A percentile compares a stretch with the other conserved stretches of the same genome.
phyloP scores from a whole-genome alignment of 2,888 invertebrate genomes.

The Cepaea hortensis region DNA sequence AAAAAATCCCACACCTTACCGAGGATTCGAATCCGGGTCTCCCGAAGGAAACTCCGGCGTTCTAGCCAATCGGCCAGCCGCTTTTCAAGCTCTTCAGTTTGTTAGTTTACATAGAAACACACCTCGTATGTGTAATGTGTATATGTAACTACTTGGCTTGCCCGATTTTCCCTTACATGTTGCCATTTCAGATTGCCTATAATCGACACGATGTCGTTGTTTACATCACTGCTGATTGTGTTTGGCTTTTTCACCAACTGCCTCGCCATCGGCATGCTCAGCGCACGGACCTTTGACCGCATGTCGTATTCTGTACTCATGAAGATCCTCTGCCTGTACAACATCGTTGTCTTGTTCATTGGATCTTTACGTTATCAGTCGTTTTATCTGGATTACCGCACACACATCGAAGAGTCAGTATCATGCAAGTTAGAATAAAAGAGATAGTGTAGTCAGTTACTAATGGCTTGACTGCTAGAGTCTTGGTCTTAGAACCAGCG shows the following conservation, averaged over 20 bases:
- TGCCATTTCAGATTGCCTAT: background rate
- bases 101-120: no score
- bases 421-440: background rate
- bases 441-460: no score
- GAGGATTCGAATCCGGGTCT: no score
- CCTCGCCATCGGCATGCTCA: constrained; percentile 23
- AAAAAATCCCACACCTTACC: no score
- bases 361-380: constrained; percentile 24
- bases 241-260: constrained; percentile 22
- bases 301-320: constrained; percentile 19
- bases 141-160: no score
- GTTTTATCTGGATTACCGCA: constrained; percentile 6
- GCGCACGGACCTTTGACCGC: background rate
- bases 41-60: no score
- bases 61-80: no score
- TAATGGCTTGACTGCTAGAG: no score
- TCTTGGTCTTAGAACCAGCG: no score
- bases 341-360: constrained; percentile 11
- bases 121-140: no score
- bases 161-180: background rate
- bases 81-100: no score
- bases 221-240: background rate
- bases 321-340: constrained; percentile 36
- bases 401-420: no score
- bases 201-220: background rate